A percentile compares a stretch with the other conserved stretches of the same genome.
These are phyloP conservation scores for Sebastes wilsoni DNA, from an alignment of 2,797 vertebrate species.

Conservation along the genomic window DNA sequence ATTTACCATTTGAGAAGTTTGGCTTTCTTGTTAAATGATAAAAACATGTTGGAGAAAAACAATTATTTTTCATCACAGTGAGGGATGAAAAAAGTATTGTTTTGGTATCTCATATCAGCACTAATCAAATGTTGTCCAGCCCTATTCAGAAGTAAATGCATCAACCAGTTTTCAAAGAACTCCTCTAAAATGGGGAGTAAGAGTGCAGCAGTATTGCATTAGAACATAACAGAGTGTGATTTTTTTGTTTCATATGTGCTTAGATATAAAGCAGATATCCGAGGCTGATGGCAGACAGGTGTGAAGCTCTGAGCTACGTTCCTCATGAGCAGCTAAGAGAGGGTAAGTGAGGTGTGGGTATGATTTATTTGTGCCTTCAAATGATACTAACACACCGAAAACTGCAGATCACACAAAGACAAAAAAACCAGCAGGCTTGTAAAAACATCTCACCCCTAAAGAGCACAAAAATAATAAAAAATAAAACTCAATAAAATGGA, in stretches of 20 bases:
- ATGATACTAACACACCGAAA: conserved; percentile 16
- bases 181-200: neutral
- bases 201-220: neutral
- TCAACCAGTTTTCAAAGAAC: neutral
- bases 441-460: conserved; percentile 24
- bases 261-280: conserved; percentile 4
- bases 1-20: neutral
- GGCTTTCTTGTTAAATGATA: neutral
- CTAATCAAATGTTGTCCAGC: neutral
- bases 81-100: neutral
- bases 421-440: conserved; percentile 14
- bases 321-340: conserved; percentile 17
- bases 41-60: neutral
- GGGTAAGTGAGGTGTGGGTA: conserved; percentile 16
- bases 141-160: neutral
- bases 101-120: neutral
- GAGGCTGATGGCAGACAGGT: neutral
- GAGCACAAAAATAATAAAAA: neutral
- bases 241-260: neutral
- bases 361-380: conserved; percentile 37
- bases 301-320: conserved; percentile 6
- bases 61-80: neutral
- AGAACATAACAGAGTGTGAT: neutral
- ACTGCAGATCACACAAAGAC: conserved; percentile 39
- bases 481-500: conserved; percentile 5